phyloP scores from a whole-genome alignment of 2,888 invertebrate genomes.

The Quadroppia sp. region DNA sequence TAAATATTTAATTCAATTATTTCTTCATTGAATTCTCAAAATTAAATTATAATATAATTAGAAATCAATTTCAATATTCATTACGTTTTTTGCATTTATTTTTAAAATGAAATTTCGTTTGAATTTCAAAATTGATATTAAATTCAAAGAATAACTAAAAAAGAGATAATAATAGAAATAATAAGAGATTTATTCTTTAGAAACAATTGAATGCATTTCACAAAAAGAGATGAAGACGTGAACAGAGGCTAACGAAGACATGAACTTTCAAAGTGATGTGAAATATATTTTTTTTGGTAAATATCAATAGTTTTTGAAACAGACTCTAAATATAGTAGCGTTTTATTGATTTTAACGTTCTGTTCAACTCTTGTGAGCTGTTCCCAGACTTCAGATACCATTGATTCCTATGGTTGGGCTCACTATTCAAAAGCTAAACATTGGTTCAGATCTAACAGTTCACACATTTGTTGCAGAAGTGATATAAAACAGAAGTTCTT shows the following conservation, averaged over 20 bases:
- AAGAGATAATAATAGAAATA: background rate
- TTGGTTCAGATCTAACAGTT: background rate
- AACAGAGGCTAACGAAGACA: background rate
- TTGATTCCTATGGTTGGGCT: background rate
- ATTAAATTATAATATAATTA: too few species aligned
- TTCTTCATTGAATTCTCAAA: too few species aligned
- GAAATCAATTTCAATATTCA: too few species aligned
- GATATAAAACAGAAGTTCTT: too few species aligned
- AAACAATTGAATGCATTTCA: background rate
- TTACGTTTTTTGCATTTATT: too few species aligned
- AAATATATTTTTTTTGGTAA: too few species aligned
- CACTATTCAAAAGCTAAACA: background rate
- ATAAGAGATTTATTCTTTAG: background rate
- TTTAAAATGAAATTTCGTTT: too few species aligned
- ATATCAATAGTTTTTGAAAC: constrained; percentile 11
- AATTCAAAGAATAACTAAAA: background rate
- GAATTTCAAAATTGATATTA: too few species aligned
- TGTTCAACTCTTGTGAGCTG: constrained; percentile 8
- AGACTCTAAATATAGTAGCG: constrained; percentile 2
- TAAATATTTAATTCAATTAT: too few species aligned
- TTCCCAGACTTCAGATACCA: background rate
- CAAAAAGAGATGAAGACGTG: background rate
- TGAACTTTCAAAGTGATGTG: background rate
- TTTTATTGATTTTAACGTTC: constrained; percentile 1
- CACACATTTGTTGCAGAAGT: background rate